Evolutionary conservation across 2,113 vertebrate species (phyloP).

Genomic region (Bubo blakistoni): DNA sequence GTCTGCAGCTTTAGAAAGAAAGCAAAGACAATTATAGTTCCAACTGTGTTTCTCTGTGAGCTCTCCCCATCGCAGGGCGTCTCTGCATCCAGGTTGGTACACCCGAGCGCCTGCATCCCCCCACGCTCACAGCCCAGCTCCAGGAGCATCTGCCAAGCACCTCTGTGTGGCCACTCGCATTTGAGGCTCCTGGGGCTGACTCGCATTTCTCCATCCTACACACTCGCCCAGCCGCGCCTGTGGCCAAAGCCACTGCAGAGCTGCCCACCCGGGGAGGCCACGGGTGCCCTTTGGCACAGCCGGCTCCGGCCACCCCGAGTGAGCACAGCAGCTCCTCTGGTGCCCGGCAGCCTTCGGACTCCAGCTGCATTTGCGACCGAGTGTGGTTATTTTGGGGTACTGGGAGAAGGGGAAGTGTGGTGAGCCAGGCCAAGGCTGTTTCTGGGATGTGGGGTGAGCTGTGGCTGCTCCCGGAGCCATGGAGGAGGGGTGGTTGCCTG

Average conservation of each 20-base stretch:
- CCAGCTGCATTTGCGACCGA: fast-evolving
- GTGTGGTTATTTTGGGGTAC: neutral
- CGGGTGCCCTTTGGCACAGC: neutral
- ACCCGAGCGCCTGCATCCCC: neutral
- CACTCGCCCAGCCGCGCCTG: fast-evolving
- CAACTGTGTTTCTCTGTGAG: fast-evolving
- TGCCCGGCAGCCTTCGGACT: neutral
- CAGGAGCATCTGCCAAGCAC: neutral
- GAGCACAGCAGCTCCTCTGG: fast-evolving
- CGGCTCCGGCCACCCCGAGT: neutral
- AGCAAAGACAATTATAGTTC: fast-evolving
- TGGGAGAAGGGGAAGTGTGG: fast-evolving
- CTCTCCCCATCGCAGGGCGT: fast-evolving
- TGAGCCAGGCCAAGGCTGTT: neutral
- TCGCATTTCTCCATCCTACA: neutral
- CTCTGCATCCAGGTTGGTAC: fast-evolving
- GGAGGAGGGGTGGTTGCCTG: neutral
- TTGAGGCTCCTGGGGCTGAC: neutral
- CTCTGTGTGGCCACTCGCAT: fast-evolving
- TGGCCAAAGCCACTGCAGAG: neutral
- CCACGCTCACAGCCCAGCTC: neutral
- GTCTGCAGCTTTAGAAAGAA: neutral
- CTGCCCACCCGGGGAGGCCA: neutral
- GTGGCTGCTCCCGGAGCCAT: neutral
- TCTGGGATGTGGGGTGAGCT: neutral